Conservation (phyloP, 2,888 invertebrate genomes). For the Atethmia centrago region DNA sequence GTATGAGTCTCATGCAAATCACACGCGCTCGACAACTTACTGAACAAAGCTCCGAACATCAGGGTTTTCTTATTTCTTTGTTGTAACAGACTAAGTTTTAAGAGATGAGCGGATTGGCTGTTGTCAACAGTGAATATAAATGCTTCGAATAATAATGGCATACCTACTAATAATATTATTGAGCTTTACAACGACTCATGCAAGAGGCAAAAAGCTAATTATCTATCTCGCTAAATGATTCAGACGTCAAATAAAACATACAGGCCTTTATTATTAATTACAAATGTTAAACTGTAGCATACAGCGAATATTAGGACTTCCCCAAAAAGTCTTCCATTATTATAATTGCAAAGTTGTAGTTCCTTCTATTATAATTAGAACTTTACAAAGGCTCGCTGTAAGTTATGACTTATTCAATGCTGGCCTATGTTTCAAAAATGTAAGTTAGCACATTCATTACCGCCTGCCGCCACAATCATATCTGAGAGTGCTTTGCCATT, state of each 20-base stretch:
- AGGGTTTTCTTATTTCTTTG: slow-evolving; percentile 54
- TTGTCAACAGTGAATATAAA: neutral
- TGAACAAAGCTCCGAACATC: slow-evolving; percentile 42
- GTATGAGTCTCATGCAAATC: slow-evolving; percentile 52
- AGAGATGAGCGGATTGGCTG: slow-evolving; percentile 10
- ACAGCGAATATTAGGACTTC: too few species aligned
- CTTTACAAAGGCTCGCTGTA: neutral
- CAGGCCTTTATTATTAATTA: too few species aligned
- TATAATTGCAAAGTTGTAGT: too few species aligned
- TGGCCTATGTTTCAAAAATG: slow-evolving; percentile 20
- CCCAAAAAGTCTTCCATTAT: too few species aligned
- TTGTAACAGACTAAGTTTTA: slow-evolving; percentile 16
- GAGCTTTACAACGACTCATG: too few species aligned
- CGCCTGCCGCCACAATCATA: slow-evolving; percentile 6
- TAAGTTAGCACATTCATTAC: slow-evolving; percentile 54
- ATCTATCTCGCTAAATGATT: too few species aligned
- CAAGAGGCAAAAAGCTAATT: too few species aligned
- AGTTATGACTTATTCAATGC: slow-evolving; percentile 11
- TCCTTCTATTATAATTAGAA: too few species aligned
- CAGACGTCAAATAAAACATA: too few species aligned
- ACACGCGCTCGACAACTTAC: slow-evolving; percentile 48
- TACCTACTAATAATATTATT: too few species aligned
- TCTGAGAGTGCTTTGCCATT: slow-evolving; percentile 3
- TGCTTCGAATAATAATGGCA: neutral
- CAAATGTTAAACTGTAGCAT: too few species aligned